Evolutionary conservation across 2,888 invertebrate genomes (phyloP), one percentile per base, ranked within the genome.

Genomic region (Caenorhabditis sp.): DNA sequence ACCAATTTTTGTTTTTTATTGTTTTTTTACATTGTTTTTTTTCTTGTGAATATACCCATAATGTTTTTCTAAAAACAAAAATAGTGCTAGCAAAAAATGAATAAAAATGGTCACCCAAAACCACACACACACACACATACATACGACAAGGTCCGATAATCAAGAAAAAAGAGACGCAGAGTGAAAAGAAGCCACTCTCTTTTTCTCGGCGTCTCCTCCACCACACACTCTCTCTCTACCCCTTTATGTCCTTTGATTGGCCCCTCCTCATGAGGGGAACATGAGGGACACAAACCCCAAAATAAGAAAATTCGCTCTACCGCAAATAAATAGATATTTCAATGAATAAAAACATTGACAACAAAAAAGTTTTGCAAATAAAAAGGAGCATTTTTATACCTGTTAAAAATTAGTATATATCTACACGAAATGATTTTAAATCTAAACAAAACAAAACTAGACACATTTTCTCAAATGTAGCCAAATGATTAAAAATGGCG

Each of bases 401-500:
- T 43, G 3, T 37, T 14, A 58, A 58, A 37, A 24, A 61, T 26
- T 27, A 1, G 12, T n/a, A 51, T 24, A 66, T 62, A 51, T 62
- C 43, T 43, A 43, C 43, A 43, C 43, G 43, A 43, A 36, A 43
- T 17, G 14, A 17, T 43, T 17, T 12, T 17, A 43, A 12, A 43
- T 14, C 43, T 43, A 43, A 2, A 14, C 2, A 43, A 2, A 43
- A 43, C 43, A 12, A 10, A 51, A 19, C 57, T 68, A 81, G 14
- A 81, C 79, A 62, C 79, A 80, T 69, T 72, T 77, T 24, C 81
- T 58, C 10, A 81, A 37, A 49, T 77, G 67, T 12, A 81, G 62
- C 82, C 83, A 84, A 2, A 66, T 72, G 43, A 84, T 79, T 17
- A 84, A 69, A 14, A 82, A 57, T 10, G 84, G 84, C 6, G 80